Evolutionary conservation across 2,113 vertebrate genomes (phyloP).

Genomic region (Ahaetulla prasina): DNA sequence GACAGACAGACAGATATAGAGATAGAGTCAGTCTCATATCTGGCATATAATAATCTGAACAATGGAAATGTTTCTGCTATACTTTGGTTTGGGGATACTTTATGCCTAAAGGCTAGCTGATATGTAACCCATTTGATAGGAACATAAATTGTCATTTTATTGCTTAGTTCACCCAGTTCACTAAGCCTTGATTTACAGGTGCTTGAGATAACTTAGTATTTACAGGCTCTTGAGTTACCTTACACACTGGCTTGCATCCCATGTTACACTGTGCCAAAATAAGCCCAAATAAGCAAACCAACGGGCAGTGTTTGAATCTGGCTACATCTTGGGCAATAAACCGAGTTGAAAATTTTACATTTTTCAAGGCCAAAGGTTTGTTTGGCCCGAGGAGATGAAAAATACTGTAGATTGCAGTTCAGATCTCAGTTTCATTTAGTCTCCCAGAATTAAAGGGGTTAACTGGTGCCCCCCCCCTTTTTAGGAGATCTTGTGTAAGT

Average conservation of each 20-base stretch:
- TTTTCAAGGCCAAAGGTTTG: background rate
- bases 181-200: background rate
- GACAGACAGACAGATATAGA: too few relatives aligned
- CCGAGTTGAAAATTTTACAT: background rate
- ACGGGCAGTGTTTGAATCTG: background rate
- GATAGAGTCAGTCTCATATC: background rate
- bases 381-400: background rate
- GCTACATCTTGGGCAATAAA: background rate
- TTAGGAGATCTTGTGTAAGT: background rate
- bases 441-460: background rate
- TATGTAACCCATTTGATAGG: background rate
- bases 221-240: background rate
- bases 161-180: background rate
- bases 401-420: background rate
- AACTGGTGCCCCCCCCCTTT: background rate
- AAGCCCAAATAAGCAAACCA: background rate
- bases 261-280: background rate
- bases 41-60: too few relatives aligned
- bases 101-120: background rate
- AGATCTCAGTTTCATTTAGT: background rate
- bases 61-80: background rate
- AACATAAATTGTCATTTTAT: background rate
- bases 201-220: background rate
- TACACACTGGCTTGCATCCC: background rate
- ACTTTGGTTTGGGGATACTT: background rate